These are phyloP conservation scores for Acanthiza pusilla DNA, from an alignment of 2,797 vertebrate genomes.

Conservation along the genomic window DNA sequence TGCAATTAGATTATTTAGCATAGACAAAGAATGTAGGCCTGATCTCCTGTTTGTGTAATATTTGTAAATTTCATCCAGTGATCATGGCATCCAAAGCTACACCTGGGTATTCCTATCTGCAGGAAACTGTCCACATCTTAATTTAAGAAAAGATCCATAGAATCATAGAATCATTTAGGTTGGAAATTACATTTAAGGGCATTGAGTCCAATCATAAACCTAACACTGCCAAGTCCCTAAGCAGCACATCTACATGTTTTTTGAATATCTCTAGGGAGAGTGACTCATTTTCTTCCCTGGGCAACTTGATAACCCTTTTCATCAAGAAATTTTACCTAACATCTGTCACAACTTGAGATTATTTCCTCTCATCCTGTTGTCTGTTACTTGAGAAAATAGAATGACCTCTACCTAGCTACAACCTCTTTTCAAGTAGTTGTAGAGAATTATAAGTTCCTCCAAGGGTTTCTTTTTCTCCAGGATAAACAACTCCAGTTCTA, in stretches of 20 bases:
- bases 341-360: neutral
- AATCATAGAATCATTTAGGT: neutral
- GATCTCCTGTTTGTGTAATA: rapidly evolving
- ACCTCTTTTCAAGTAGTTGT: neutral
- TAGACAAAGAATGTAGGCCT: neutral
- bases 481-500: neutral
- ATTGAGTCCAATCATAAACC: rapidly evolving
- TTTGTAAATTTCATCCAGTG: neutral
- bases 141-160: neutral
- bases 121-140: neutral
- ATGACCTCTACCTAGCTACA: neutral
- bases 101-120: neutral
- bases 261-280: neutral
- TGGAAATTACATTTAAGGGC: neutral
- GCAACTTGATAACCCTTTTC: neutral
- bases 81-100: neutral
- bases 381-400: neutral
- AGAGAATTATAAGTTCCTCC: neutral
- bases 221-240: neutral
- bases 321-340: neutral
- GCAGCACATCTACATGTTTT: neutral
- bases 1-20: neutral
- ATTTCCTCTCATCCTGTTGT: neutral
- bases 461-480: neutral
- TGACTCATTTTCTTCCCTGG: neutral